A percentile compares a stretch with the other conserved stretches of the same genome.
These are phyloP conservation scores for Ametastegia equiseti DNA, from an alignment of 2,888 invertebrate genomes.

Conservation along the genomic window DNA sequence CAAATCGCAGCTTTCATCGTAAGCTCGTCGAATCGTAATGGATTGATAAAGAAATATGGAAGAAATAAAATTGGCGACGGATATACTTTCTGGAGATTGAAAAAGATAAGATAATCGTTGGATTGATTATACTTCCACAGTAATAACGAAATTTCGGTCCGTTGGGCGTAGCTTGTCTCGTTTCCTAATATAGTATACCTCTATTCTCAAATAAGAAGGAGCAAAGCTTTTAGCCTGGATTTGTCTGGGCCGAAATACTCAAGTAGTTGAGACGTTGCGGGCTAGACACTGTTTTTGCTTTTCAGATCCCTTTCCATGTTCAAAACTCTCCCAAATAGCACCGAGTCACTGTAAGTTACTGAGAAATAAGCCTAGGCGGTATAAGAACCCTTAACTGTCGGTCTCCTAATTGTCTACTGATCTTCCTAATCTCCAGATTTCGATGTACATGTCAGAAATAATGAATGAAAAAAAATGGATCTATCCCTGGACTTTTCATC, in stretches of 20 bases:
- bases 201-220: not conserved
- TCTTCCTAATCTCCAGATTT: not conserved
- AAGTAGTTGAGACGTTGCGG: not conserved
- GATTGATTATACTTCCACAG: not conserved
- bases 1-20: too few species aligned
- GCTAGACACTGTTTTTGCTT: slow-evolving; percentile 1
- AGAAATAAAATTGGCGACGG: not conserved
- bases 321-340: too few species aligned
- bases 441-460: too few species aligned
- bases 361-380: not conserved
- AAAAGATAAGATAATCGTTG: not conserved
- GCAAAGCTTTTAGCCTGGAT: not conserved
- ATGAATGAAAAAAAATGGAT: too few species aligned
- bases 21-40: too few species aligned
- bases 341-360: not conserved
- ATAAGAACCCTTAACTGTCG: not conserved
- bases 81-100: not conserved
- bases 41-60: not conserved
- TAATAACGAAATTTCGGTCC: not conserved
- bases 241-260: not conserved
- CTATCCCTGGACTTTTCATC: too few species aligned
- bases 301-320: not conserved
- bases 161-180: not conserved
- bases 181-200: not conserved
- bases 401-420: not conserved